Conservation (phyloP, 2,113 vertebrate genomes). For the Lagopus leucura region DNA sequence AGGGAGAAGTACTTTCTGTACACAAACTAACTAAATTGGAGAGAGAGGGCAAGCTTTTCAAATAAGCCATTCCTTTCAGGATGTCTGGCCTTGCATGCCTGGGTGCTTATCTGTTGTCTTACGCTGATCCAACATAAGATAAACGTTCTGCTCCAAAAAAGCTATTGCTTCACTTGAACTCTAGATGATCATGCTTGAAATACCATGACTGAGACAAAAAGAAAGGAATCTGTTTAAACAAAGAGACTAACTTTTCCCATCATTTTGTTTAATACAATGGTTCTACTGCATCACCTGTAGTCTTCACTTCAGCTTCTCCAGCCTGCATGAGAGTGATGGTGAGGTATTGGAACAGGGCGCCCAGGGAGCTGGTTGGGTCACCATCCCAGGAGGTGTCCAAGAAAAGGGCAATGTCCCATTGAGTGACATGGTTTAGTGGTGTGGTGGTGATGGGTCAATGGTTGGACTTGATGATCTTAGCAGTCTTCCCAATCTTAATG, state of each 20-base stretch:
- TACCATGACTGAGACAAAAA: background rate
- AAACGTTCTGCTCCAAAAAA: conserved; percentile 29
- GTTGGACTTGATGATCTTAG: too few species aligned
- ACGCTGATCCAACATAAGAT: conserved; percentile 8
- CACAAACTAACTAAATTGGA: background rate
- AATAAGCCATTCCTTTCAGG: background rate
- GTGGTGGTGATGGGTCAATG: too few species aligned
- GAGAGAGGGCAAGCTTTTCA: background rate
- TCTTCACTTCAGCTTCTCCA: background rate
- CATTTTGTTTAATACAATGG: background rate
- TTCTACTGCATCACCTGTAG: background rate
- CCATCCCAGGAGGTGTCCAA: too few species aligned
- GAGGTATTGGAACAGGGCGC: too few species aligned
- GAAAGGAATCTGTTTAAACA: background rate
- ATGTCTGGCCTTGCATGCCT: background rate
- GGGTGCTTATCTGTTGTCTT: conserved; percentile 31
- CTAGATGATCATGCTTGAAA: background rate
- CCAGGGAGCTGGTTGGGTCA: too few species aligned
- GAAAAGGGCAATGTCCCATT: too few species aligned
- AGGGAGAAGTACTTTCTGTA: background rate
- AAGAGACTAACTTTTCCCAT: background rate
- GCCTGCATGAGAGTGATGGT: background rate
- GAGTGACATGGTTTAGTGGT: too few species aligned
- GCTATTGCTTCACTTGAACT: background rate
- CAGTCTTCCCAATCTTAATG: too few species aligned